Conservation (phyloP, 2,797 vertebrate species). For the Echeneis naucrates region DNA sequence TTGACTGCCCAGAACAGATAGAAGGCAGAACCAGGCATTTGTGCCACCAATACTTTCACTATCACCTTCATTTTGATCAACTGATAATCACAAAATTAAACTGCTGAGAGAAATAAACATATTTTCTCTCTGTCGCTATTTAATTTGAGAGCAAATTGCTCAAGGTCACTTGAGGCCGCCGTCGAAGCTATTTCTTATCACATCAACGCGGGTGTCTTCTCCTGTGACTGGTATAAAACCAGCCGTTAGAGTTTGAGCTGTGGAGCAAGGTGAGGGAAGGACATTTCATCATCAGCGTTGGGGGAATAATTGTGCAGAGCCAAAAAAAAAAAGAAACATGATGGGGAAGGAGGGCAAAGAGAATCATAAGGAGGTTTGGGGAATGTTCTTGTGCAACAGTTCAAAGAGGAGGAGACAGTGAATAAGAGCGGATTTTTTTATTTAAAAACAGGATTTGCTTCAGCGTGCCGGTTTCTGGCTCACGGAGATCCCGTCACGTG, state of each 20-base stretch:
- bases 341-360: background rate
- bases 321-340: no score
- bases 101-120: background rate
- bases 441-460: background rate
- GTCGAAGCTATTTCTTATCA: background rate
- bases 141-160: background rate
- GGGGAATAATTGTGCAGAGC: background rate
- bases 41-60: no score
- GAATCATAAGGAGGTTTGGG: background rate
- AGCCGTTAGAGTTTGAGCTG: background rate
- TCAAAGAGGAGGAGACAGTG: background rate
- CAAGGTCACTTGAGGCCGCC: background rate
- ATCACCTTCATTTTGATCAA: background rate
- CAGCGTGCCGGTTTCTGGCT: background rate
- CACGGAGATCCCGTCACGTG: background rate
- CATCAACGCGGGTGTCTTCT: background rate
- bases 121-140: no score
- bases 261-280: background rate
- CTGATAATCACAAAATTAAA: background rate
- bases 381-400: constrained; percentile 3
- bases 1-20: no score
- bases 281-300: background rate
- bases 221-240: background rate
- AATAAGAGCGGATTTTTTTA: background rate
- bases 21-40: no score